These are phyloP conservation scores for Nycticryphes semicollaris DNA, from an alignment of 2,113 vertebrate genomes.

Conservation along the genomic window DNA sequence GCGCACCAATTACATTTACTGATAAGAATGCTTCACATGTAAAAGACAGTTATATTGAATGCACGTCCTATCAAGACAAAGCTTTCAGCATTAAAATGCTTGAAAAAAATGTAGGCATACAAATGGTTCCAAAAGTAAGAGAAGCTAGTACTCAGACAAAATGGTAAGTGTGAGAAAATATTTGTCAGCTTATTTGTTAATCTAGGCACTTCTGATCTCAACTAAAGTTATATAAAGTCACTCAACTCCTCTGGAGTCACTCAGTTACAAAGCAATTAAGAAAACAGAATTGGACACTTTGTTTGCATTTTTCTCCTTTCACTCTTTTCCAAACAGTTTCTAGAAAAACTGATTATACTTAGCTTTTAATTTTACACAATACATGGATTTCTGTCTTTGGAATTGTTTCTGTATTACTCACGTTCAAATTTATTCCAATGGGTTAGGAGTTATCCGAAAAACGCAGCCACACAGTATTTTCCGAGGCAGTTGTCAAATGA, in stretches of 20 bases:
- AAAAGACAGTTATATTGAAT: slow-evolving; percentile 78
- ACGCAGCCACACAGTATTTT: slow-evolving; percentile 80
- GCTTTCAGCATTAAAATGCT: slow-evolving; percentile 81
- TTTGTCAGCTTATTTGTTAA: not conserved
- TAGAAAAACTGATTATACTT: not conserved
- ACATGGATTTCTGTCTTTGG: not conserved
- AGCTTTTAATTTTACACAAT: not conserved
- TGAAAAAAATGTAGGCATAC: slow-evolving; percentile 77
- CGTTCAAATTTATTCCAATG: slow-evolving; percentile 14
- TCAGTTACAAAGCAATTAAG: not conserved
- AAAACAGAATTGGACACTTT: not conserved
- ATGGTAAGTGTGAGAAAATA: slow-evolving; percentile 74
- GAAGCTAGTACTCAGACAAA: slow-evolving; percentile 82
- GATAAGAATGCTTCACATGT: slow-evolving; percentile 74
- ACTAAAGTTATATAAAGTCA: not conserved
- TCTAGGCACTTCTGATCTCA: not conserved
- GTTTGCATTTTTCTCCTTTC: not conserved
- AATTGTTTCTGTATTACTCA: not conserved
- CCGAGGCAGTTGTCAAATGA: slow-evolving; percentile 78
- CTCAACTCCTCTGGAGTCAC: not conserved
- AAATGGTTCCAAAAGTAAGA: slow-evolving; percentile 72
- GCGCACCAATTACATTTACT: slow-evolving; percentile 73
- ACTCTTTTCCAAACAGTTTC: not conserved
- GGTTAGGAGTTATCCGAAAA: slow-evolving; percentile 81
- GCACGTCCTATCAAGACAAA: slow-evolving; percentile 80